phyloP scores from a whole-genome alignment of 2,113 vertebrate species.

The Stictonetta naevosa region DNA sequence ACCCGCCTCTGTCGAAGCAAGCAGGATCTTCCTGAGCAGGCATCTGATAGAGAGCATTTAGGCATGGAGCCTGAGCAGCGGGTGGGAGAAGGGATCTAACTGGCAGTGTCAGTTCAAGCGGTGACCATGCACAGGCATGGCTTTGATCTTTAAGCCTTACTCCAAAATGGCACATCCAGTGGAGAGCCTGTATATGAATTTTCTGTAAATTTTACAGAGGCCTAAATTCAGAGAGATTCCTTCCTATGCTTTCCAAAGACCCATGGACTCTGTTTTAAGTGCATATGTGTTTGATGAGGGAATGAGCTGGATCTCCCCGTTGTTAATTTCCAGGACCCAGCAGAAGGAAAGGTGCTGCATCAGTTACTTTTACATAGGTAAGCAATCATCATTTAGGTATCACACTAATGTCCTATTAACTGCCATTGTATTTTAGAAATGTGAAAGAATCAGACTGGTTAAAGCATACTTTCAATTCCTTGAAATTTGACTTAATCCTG shows the following conservation, averaged over 20 bases:
- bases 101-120: background rate
- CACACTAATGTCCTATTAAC: background rate
- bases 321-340: background rate
- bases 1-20: accelerated
- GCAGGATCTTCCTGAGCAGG: background rate
- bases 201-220: background rate
- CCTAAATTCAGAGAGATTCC: background rate
- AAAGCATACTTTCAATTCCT: background rate
- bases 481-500: constrained; percentile 35
- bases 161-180: background rate
- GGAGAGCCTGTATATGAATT: background rate
- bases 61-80: accelerated
- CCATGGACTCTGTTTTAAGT: background rate
- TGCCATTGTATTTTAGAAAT: background rate
- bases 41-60: background rate
- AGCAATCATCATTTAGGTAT: background rate
- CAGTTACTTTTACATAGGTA: background rate
- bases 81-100: background rate
- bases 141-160: background rate
- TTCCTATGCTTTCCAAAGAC: background rate
- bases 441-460: background rate
- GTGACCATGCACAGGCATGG: too few species aligned
- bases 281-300: too few species aligned
- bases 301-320: background rate
- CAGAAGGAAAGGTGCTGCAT: background rate